Evolutionary conservation across 2,797 vertebrate genomes (phyloP).

Genomic region (Microchirus variegatus): DNA sequence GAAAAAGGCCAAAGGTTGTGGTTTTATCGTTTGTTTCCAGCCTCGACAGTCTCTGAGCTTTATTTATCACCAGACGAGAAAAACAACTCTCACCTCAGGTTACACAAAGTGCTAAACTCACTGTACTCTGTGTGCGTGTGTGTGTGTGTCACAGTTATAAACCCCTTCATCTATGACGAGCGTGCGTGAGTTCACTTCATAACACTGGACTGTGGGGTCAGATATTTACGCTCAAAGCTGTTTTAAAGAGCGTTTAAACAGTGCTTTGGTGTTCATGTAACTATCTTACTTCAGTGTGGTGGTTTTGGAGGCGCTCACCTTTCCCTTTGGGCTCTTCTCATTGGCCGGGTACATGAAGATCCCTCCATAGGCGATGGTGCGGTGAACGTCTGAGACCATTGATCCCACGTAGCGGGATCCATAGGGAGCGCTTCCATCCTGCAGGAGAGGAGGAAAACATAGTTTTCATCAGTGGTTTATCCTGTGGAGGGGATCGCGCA

Average conservation of each 20-base stretch:
- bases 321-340: conserved; percentile 96
- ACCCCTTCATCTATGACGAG: too few species aligned
- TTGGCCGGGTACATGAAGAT: conserved; percentile 99
- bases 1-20: neutral
- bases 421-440: conserved; percentile 93
- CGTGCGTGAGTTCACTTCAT: too few species aligned
- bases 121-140: neutral
- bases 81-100: conserved; percentile 6
- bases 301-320: conserved; percentile 78
- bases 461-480: neutral
- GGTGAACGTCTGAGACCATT: conserved; percentile 96
- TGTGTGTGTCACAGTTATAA: neutral
- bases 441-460: neutral
- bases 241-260: too few species aligned
- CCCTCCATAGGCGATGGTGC: conserved; percentile 93
- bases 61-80: conserved; percentile 13
- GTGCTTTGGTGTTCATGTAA: too few species aligned
- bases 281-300: neutral
- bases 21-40: conserved; percentile 9
- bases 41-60: conserved; percentile 5
- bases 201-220: too few species aligned
- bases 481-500: too few species aligned
- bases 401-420: conserved; percentile 95
- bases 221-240: too few species aligned
- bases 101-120: neutral